A percentile compares a stretch with the other conserved stretches of the same genome.
Evolutionary conservation across 1,140 invertebrate genomes (phyloP).

Genomic region (Cataglyphis hispanica): DNA sequence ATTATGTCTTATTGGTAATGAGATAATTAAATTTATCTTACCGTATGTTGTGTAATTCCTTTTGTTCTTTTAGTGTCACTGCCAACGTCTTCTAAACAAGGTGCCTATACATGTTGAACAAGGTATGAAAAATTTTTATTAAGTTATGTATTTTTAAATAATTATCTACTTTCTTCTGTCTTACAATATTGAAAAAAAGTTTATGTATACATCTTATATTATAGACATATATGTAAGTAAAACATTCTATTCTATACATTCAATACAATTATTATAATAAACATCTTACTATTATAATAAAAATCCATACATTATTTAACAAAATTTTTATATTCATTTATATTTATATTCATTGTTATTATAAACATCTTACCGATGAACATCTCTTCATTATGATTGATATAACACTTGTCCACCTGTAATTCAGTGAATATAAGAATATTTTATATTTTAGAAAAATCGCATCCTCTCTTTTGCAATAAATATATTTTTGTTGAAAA

Average conservation of each 20-base stretch:
- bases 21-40: conserved; percentile 23
- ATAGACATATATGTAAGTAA: no score
- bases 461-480: neutral
- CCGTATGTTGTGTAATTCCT: neutral
- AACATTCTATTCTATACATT: no score
- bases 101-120: conserved; percentile 52
- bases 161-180: no score
- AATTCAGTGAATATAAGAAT: neutral
- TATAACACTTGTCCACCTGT: neutral
- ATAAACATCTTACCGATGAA: conserved; percentile 62
- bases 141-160: conserved; percentile 8
- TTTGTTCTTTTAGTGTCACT: conserved; percentile 52
- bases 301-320: neutral
- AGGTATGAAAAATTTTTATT: neutral
- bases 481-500: neutral
- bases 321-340: neutral
- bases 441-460: neutral
- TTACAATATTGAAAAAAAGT: no score
- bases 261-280: no score
- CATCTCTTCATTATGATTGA: conserved; percentile 65
- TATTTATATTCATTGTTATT: neutral
- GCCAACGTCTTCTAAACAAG: conserved; percentile 57
- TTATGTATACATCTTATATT: no score
- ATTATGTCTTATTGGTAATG: neutral
- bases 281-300: no score